Evolutionary conservation across 2,797 vertebrate genomes (phyloP).

Genomic region (Scolopax rusticola): DNA sequence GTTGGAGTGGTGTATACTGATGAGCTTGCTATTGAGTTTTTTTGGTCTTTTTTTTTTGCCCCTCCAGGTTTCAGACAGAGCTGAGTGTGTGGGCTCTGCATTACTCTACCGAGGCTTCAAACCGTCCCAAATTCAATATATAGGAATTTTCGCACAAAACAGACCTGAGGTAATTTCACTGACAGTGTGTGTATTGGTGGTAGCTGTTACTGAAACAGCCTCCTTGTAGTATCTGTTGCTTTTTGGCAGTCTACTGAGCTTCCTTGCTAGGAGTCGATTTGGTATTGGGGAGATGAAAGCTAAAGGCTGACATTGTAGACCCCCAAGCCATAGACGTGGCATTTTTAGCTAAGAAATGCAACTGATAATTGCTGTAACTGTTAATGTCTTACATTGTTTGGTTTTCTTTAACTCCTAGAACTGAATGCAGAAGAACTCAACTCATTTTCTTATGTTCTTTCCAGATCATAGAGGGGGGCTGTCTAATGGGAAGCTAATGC

Average conservation of each 20-base stretch:
- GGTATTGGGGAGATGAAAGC: background rate
- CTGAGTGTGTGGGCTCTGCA: conserved; percentile 88
- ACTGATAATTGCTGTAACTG: background rate
- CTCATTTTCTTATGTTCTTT: background rate
- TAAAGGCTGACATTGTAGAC: background rate
- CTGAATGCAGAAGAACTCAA: background rate
- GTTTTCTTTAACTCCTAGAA: background rate
- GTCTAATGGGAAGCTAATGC: background rate
- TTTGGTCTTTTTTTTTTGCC: rapidly evolving
- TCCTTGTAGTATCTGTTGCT: background rate
- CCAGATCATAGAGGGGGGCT: background rate
- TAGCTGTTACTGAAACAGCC: background rate
- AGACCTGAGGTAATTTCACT: conserved; percentile 90
- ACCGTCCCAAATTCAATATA: conserved; percentile 81
- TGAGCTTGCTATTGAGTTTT: background rate
- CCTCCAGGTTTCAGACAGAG: conserved; percentile 84
- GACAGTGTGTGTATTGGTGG: background rate
- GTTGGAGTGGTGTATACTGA: background rate
- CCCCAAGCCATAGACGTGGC: background rate
- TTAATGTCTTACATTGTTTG: background rate
- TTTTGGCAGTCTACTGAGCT: background rate
- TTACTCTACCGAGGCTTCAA: conserved; percentile 91
- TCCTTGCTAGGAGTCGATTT: background rate
- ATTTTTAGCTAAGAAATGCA: background rate
- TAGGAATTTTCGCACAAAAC: conserved; percentile 96